Base-by-base conservation (phyloP, 2,797 vertebrate species). In the Oryzias sinensis region DNA sequence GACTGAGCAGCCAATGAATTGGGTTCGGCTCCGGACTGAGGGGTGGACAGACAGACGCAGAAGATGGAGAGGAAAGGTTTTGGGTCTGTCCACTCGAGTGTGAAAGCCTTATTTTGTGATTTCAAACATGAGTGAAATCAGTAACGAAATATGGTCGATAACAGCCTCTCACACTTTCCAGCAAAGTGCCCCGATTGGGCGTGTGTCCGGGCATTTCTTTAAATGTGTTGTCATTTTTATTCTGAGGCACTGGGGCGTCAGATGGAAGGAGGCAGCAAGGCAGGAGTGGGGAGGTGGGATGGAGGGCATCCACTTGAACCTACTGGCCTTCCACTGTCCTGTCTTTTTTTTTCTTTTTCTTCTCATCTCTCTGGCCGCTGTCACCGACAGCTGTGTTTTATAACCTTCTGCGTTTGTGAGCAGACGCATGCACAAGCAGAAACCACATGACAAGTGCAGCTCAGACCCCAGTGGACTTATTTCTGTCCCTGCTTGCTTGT, bases 101-200 rank as follows among this genome's bases (percentile, higher is more conserved):
- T 93, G 92, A 94, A 94, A 93, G 86, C 91, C 88, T 87, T 84
- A 89, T 92, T 94, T 93, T 93, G 89, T 90, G 88, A 91, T 93
- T 91, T 93, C 91, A 92, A 92, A 93, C 93, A 91, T 91, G 91
- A 93, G 92, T 93, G 90, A 94, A 92, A 89, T 92, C 92, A 91
- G 91, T 92, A 91, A 92, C 91, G 91, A 93, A 94, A 92, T 89
- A 89, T 86, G 91, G 91, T 93, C 89, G 81, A 91, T 93, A 93
- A 89, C 82, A 59, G 77, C 86, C 85, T 83, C 84, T 88, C 91
- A 88, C 87, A 88, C 89, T 89, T 90, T 87, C 86, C 83, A 74
- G 79, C 70, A 76, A 85, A 84, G 80, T 69, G 70, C 61, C 75
- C 54, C 0, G 63, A 70, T 66, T 62, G 69, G 68, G 67, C 68